phyloP scores from a whole-genome alignment of 2,113 vertebrate genomes.

The Tetrax tetrax region DNA sequence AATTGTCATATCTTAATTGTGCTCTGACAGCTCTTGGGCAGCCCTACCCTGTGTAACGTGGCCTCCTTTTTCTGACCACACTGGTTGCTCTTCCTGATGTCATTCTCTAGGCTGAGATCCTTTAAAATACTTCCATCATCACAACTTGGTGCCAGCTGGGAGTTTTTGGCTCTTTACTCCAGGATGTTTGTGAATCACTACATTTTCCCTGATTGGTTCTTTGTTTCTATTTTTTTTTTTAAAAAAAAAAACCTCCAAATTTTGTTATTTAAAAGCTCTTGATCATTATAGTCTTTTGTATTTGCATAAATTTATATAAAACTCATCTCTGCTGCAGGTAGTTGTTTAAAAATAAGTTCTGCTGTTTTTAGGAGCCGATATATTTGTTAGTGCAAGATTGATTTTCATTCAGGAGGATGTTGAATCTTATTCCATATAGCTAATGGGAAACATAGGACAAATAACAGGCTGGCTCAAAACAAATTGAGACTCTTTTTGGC shows the following conservation, averaged over 20 bases:
- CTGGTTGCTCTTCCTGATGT: neutral
- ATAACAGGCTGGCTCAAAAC: neutral
- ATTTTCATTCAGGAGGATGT: neutral
- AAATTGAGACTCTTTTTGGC: neutral
- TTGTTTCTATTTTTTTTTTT: neutral
- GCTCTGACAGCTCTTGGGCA: neutral
- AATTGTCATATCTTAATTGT: neutral
- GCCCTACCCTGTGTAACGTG: neutral
- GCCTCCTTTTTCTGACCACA: neutral
- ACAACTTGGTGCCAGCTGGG: neutral
- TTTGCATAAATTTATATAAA: neutral
- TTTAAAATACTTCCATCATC: neutral
- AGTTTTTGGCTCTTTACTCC: neutral
- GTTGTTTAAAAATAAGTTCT: neutral
- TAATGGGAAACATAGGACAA: neutral
- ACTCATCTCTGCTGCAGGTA: neutral
- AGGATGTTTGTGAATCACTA: neutral
- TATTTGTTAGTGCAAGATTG: neutral
- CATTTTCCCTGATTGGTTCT: neutral
- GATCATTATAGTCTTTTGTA: neutral
- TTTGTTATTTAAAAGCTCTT: neutral
- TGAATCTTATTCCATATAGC: neutral
- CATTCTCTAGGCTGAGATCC: neutral
- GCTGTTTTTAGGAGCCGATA: neutral
- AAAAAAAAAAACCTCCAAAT: neutral